Conservation (phyloP, 53 echinoderm and acorn worm species). For the Holothuria leucospilota region DNA sequence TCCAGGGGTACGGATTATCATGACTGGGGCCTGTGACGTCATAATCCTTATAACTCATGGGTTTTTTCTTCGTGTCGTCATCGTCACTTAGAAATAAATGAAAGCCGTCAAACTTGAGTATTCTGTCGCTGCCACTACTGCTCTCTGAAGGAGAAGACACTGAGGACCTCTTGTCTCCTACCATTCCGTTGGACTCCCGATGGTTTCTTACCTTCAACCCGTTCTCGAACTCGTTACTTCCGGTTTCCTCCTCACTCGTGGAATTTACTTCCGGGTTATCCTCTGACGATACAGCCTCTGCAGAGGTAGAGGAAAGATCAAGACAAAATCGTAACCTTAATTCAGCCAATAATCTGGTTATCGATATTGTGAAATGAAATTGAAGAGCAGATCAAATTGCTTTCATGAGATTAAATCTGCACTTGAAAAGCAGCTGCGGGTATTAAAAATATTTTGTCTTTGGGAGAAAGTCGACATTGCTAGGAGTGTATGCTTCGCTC, state of each 20-base stretch:
- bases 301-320: not conserved
- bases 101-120: slow-evolving; percentile 41
- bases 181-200: slow-evolving; percentile 33
- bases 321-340: too few relatives aligned
- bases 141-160: not conserved
- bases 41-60: slow-evolving; percentile 45
- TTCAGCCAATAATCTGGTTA: too few relatives aligned
- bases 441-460: too few relatives aligned
- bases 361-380: too few relatives aligned
- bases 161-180: slow-evolving; percentile 27
- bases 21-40: slow-evolving; percentile 49
- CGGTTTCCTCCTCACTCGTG: slow-evolving; percentile 29
- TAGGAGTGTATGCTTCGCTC: too few relatives aligned
- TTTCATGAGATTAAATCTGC: too few relatives aligned
- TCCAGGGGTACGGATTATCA: slow-evolving; percentile 46
- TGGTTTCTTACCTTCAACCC: slow-evolving; percentile 18
- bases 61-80: slow-evolving; percentile 17
- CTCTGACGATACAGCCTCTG: slow-evolving; percentile 10
- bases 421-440: too few relatives aligned
- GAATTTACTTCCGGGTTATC: slow-evolving; percentile 28
- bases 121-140: slow-evolving; percentile 16
- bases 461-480: too few relatives aligned
- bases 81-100: slow-evolving; percentile 40
- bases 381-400: too few relatives aligned
- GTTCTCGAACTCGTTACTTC: not conserved